Base-by-base conservation (phyloP, 1,140 invertebrate species). In the Colletes gigas region DNA sequence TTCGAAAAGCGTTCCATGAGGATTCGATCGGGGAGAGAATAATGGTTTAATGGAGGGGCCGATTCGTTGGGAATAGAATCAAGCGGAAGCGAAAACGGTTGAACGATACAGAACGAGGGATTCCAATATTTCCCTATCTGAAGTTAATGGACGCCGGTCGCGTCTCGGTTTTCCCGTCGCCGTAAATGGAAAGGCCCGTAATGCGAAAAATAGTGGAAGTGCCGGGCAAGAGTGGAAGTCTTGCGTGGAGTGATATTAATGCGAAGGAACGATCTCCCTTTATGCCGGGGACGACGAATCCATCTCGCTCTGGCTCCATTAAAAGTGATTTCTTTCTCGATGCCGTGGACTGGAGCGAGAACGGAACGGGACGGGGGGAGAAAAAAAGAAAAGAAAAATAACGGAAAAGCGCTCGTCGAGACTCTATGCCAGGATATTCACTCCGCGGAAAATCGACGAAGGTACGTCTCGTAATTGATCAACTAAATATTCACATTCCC, bases 131-230 rank as follows among this genome's bases (percentile, higher is more conserved):
- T 85, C 69, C 80, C 70, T 71, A 73, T 71, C 60, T 62, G 62
- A 81, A 72, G 82, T 75, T 79, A 89, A 88, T 88, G 78, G 78
- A 83, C 65, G 78, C 63, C 52, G 77, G 57, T 69, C 63, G 69
- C 85, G 50, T 82, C 60, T 74, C 74, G 78, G 75, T 87, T 85
- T 82, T 65, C 67, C 62, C 55, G 67, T 69, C 30, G 21, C n/a
- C 69, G 77, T 82, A 86, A 83, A 88, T 88, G 82, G 83, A 71
- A 78, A 77, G 65, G 30, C 69, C 70, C 63, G 75, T 85, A 83
- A 88, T 83, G 81, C 81, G 84, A 86, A 80, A 86, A 83, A 86
- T 86, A 86, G 84, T 80, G 77, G 74, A 82, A 74, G 57, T 72
- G 19, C 52, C 50, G 47, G 54, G 41, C n/a, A 63, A 39, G 54